Evolutionary conservation across 2,888 invertebrate species (phyloP).

Genomic region (Cyrtodaria siliqua): DNA sequence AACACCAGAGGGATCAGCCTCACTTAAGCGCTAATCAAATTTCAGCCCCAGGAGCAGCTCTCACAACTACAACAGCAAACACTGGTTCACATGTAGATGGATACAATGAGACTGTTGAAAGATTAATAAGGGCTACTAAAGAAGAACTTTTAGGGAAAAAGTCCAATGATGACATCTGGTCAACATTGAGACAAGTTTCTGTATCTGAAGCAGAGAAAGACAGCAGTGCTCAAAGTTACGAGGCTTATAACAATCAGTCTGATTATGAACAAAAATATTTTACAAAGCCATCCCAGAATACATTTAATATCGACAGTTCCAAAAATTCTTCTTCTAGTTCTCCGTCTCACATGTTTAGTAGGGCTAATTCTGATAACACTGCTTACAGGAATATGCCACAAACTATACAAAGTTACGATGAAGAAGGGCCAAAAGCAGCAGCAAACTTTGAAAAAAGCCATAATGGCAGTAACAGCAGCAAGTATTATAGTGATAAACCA

Average conservation of each 20-base stretch:
- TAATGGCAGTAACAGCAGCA: neutral
- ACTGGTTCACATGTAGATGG: slow-evolving; percentile 50
- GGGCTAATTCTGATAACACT: too few relatives aligned
- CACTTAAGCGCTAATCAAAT: too few relatives aligned
- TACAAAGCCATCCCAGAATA: too few relatives aligned
- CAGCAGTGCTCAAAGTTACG: neutral
- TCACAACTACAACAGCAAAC: neutral
- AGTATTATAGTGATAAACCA: neutral
- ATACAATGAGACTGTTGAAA: slow-evolving; percentile 69
- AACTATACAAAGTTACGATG: too few relatives aligned
- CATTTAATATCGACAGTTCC: too few relatives aligned
- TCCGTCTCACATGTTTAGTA: too few relatives aligned
- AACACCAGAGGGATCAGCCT: neutral
- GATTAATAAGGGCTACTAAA: slow-evolving; percentile 65
- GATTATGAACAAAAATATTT: neutral
- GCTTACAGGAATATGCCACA: too few relatives aligned
- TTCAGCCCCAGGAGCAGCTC: too few relatives aligned
- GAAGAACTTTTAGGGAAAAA: slow-evolving; percentile 64
- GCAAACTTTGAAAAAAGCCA: neutral
- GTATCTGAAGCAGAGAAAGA: neutral
- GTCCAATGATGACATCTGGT: slow-evolving; percentile 61
- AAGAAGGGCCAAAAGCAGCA: too few relatives aligned
- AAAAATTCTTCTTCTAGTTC: too few relatives aligned
- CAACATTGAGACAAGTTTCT: slow-evolving; percentile 20
- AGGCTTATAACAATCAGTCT: neutral